Conservation (phyloP, 2,797 vertebrate species). For the Psittacula derbiana region DNA sequence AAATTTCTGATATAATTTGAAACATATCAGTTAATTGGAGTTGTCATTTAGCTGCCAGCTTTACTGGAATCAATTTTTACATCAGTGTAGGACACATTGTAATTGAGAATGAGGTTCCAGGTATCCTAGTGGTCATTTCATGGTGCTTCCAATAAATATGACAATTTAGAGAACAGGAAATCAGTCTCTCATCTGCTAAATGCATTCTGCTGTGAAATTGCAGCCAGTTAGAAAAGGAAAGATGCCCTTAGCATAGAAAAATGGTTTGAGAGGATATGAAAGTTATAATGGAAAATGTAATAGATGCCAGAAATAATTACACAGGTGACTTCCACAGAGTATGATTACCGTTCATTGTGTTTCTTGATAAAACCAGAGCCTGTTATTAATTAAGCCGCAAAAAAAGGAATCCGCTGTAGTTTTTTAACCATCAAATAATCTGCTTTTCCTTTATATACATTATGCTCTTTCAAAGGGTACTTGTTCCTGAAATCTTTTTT, state of each 20-base stretch:
- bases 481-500: neutral
- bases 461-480: neutral
- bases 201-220: constrained; percentile 63
- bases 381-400: constrained; percentile 26
- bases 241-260: constrained; percentile 45
- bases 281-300: constrained; percentile 56
- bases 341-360: neutral
- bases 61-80: constrained; percentile 15
- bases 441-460: neutral
- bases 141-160: neutral
- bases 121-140: constrained; percentile 33
- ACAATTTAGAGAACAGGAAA: constrained; percentile 33
- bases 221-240: constrained; percentile 26
- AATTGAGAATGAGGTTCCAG: constrained; percentile 24
- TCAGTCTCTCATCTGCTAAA: constrained; percentile 48
- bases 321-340: constrained; percentile 51
- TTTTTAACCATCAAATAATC: neutral
- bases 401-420: neutral
- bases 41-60: constrained; percentile 18
- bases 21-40: constrained; percentile 20
- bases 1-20: neutral
- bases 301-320: constrained; percentile 66
- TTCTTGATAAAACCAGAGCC: neutral
- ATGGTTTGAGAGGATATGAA: constrained; percentile 8
- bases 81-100: neutral